phyloP scores from a whole-genome alignment of 2,113 vertebrate species.

The Danio rerio region DNA sequence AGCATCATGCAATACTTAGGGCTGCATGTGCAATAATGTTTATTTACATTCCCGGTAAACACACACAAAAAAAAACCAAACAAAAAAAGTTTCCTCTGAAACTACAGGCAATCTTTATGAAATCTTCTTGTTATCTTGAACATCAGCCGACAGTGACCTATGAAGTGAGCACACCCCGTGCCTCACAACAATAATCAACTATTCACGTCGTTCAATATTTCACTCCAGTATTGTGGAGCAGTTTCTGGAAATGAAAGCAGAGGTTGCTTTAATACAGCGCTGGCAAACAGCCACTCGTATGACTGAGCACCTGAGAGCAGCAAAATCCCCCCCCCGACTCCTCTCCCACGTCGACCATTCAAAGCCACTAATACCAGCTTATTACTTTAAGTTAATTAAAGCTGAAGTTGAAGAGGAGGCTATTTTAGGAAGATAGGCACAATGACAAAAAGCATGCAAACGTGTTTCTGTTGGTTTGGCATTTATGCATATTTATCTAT shows the following conservation, averaged over 20 bases:
- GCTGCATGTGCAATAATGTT: not conserved
- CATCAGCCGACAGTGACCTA: not conserved
- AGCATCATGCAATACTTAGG: not conserved
- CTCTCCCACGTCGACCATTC: conserved; percentile 47
- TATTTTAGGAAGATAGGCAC: conserved; percentile 51
- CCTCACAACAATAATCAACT: not conserved
- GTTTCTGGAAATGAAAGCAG: conserved; percentile 13
- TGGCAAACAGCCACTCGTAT: conserved; percentile 21
- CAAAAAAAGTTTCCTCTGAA: not conserved
- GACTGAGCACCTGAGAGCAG: conserved; percentile 23
- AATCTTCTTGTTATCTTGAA: not conserved
- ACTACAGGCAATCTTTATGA: not conserved
- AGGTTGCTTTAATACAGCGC: conserved; percentile 26
- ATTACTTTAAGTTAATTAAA: conserved; percentile 66
- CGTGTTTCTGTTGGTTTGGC: not conserved
- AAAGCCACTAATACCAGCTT: conserved; percentile 64
- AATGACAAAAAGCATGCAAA: not conserved
- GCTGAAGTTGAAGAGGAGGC: conserved; percentile 46
- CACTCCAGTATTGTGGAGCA: conserved; percentile 10
- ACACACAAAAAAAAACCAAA: no score
- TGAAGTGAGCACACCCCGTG: not conserved
- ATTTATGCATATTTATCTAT: not conserved
- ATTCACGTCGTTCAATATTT: not conserved
- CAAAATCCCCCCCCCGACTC: not conserved
- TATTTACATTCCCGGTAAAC: conserved; percentile 14